A percentile compares a stretch with the other conserved stretches of the same genome.
These are phyloP conservation scores for Cephus pygmeus DNA, from an alignment of 2,888 invertebrate species.

Conservation along the genomic window DNA sequence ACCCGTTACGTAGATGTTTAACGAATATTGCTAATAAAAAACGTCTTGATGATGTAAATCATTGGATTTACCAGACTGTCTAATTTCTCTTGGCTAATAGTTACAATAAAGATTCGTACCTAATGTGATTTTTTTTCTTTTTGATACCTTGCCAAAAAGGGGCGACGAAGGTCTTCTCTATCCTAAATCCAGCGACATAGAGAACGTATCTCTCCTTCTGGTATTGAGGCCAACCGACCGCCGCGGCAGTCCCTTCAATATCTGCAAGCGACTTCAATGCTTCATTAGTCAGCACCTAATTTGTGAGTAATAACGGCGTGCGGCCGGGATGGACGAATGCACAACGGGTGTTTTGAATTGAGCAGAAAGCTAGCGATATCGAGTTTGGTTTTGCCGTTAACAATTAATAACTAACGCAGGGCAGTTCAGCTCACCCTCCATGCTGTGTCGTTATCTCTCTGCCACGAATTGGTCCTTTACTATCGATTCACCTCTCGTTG, in stretches of 20 bases:
- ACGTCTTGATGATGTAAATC: too few relatives aligned
- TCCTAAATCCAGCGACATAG: background rate
- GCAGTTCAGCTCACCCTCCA: constrained; percentile 25
- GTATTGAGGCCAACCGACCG: constrained; percentile 21
- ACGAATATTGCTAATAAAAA: too few relatives aligned
- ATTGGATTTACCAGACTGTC: background rate
- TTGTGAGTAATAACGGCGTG: constrained; percentile 22
- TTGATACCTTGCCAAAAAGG: constrained; percentile 1
- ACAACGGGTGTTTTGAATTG: constrained; percentile 35
- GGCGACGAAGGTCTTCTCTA: background rate
- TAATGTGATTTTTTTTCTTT: constrained; percentile 5
- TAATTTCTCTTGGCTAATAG: background rate
- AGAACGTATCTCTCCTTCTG: background rate
- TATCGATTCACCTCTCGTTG: constrained; percentile 31
- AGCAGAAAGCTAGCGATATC: constrained; percentile 44
- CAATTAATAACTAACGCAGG: constrained; percentile 37
- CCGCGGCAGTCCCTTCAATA: constrained; percentile 39
- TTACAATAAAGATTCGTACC: constrained; percentile 4
- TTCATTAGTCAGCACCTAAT: constrained; percentile 30
- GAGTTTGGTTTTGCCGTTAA: constrained; percentile 43
- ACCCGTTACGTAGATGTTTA: too few relatives aligned
- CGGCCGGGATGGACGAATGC: constrained; percentile 31
- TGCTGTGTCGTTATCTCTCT: constrained; percentile 15
- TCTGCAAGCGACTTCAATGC: constrained; percentile 23
- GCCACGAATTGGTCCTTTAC: constrained; percentile 42